These are phyloP conservation scores for Pemphredon lugubris DNA, from an alignment of 2,888 invertebrate species.

Conservation along the genomic window DNA sequence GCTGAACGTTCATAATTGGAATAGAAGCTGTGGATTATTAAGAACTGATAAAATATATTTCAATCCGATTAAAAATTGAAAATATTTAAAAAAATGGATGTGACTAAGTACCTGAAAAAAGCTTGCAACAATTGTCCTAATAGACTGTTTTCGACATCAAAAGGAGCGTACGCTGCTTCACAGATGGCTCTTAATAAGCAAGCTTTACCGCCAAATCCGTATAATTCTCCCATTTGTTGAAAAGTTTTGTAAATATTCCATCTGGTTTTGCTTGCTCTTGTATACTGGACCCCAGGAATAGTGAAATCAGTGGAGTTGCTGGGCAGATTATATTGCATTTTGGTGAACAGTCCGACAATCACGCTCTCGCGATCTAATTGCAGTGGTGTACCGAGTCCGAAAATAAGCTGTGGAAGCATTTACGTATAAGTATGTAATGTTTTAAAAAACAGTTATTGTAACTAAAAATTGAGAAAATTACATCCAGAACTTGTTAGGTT, in stretches of 20 bases:
- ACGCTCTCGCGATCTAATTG: constrained; percentile 79
- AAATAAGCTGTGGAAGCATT: constrained; percentile 76
- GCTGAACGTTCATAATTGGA: too few relatives aligned
- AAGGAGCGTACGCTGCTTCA: constrained; percentile 87
- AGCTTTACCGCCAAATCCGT: constrained; percentile 81
- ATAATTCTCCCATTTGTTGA: constrained; percentile 83
- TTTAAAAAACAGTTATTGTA: too few relatives aligned
- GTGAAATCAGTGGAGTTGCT: constrained; percentile 78
- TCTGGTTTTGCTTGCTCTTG: constrained; percentile 69
- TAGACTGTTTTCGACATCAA: constrained; percentile 87
- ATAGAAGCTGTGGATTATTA: too few relatives aligned
- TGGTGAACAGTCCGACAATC: constrained; percentile 79
- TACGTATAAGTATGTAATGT: background rate
- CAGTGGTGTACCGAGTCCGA: constrained; percentile 80
- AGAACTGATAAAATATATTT: too few relatives aligned
- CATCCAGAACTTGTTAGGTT: too few relatives aligned
- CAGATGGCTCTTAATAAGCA: constrained; percentile 90
- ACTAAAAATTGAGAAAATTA: too few relatives aligned
- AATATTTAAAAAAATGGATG: too few relatives aligned
- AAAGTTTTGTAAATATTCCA: constrained; percentile 87
- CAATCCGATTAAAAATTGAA: too few relatives aligned
- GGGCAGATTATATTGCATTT: constrained; percentile 79
- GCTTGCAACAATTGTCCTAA: constrained; percentile 89
- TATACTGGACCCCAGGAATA: constrained; percentile 72
- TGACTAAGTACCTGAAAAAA: constrained; percentile 86